Evolutionary conservation across 2,888 invertebrate species (phyloP).

Genomic region (Nephrotoma flavescens): DNA sequence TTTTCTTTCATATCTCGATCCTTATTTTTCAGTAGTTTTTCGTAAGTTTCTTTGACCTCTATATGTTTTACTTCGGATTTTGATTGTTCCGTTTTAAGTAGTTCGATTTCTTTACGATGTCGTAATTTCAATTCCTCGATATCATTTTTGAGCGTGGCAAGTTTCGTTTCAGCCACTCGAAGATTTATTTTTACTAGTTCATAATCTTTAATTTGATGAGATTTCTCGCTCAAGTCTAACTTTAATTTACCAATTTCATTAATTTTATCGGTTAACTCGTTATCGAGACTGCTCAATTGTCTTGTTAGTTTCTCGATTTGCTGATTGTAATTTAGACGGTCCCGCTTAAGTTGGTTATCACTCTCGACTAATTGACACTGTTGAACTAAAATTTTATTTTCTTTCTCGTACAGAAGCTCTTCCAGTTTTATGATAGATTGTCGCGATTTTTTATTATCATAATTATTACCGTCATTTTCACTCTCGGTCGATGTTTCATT

Average conservation of each 20-base stretch:
- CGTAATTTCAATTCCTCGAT: slow-evolving; percentile 22
- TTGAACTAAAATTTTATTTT: slow-evolving; percentile 29
- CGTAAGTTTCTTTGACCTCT: slow-evolving; percentile 17
- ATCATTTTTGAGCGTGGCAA: slow-evolving; percentile 20
- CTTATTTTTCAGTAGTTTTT: slow-evolving; percentile 17
- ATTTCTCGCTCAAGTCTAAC: slow-evolving; percentile 16
- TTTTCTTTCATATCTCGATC: slow-evolving; percentile 31
- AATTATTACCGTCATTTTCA: slow-evolving; percentile 15
- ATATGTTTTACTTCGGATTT: slow-evolving; percentile 17
- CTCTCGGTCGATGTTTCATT: slow-evolving; percentile 20
- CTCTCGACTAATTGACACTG: slow-evolving; percentile 27
- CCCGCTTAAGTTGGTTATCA: slow-evolving; percentile 26
- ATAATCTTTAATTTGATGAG: slow-evolving; percentile 10
- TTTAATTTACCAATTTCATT: slow-evolving; percentile 23
- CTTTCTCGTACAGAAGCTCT: slow-evolving; percentile 29
- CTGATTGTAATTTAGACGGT: slow-evolving; percentile 17
- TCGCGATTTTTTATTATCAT: slow-evolving; percentile 16
- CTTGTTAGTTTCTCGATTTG: slow-evolving; percentile 20
- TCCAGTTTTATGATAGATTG: slow-evolving; percentile 30
- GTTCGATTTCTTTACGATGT: slow-evolving; percentile 18
- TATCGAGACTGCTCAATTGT: background rate
- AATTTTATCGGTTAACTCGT: slow-evolving; percentile 16
- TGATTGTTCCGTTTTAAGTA: slow-evolving; percentile 19
- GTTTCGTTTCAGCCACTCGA: slow-evolving; percentile 22
- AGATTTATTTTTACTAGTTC: slow-evolving; percentile 20